Percentiles rank a stretch among this genome's conserved stretches.
Evolutionary conservation across 1,140 invertebrate species (phyloP).

Genomic region (Drosophila sturtevanti): DNA sequence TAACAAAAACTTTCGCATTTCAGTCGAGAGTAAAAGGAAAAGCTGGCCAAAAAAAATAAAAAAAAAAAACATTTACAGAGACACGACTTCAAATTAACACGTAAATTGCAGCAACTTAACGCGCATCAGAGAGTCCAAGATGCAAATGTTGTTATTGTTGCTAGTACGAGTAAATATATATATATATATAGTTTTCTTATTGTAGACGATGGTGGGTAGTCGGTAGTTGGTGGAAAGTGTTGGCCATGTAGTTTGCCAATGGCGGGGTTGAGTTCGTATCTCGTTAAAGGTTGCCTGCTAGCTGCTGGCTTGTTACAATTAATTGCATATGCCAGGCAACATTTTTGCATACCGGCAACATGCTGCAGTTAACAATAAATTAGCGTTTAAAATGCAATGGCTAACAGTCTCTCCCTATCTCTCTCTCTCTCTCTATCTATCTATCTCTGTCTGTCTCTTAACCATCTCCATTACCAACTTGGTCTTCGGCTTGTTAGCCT

Average conservation of each 20-base stretch:
- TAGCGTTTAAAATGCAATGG: constrained; percentile 79
- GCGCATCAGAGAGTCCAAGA: constrained; percentile 49
- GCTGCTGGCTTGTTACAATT: constrained; percentile 77
- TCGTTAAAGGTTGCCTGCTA: constrained; percentile 63
- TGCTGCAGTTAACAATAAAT: constrained; percentile 80
- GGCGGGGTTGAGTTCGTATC: constrained; percentile 19
- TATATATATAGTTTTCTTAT: neutral
- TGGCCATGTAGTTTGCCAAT: constrained; percentile 19
- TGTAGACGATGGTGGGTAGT: constrained; percentile 16
- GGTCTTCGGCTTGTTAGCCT: constrained; percentile 44
- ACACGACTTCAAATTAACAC: constrained; percentile 78
- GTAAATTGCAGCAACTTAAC: constrained; percentile 76
- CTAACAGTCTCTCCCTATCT: neutral
- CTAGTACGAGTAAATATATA: neutral
- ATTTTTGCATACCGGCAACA: constrained; percentile 79
- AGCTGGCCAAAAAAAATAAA: constrained; percentile 22
- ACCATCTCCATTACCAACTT: neutral
- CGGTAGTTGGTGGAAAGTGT: constrained; percentile 26
- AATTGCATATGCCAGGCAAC: constrained; percentile 72
- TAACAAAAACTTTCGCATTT: constrained; percentile 53
- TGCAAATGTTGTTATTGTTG: constrained; percentile 5
- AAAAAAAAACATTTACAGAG: constrained; percentile 51
- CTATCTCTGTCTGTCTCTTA: neutral
- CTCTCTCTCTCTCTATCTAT: neutral
- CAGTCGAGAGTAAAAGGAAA: constrained; percentile 60